These are phyloP conservation scores for Brachypodius melanocephalos DNA, from an alignment of 2,113 vertebrate species.

Conservation along the genomic window DNA sequence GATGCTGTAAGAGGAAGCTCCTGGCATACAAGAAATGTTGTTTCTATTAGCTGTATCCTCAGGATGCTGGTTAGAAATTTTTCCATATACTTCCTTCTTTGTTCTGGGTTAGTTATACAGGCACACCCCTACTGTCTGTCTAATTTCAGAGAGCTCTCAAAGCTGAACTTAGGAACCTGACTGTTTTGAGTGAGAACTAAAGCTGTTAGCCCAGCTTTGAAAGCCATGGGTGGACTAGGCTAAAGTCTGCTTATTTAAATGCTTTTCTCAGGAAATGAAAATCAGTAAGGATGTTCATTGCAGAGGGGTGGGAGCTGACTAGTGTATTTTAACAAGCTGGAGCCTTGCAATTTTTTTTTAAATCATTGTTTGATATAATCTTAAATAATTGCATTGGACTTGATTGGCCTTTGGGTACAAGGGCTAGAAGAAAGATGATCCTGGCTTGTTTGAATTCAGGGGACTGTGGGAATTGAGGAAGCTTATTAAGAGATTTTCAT, in stretches of 20 bases:
- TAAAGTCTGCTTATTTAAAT: neutral
- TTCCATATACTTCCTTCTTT: neutral
- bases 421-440: neutral
- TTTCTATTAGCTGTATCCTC: neutral
- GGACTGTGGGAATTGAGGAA: neutral
- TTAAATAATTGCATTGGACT: neutral
- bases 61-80: neutral
- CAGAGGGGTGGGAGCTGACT: neutral
- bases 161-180: neutral
- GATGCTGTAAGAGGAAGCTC: neutral
- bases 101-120: neutral
- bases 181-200: neutral
- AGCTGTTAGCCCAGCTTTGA: neutral
- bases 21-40: neutral
- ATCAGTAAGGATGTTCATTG: neutral
- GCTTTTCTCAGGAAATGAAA: neutral
- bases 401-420: neutral
- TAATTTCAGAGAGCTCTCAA: neutral
- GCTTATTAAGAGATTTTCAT: neutral
- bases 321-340: neutral
- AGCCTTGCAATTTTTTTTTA: neutral
- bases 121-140: fast-evolving
- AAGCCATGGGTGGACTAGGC: fast-evolving
- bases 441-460: neutral
- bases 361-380: neutral